Evolutionary conservation across 1,140 invertebrate genomes (phyloP).

Genomic region (Bombus confusus): DNA sequence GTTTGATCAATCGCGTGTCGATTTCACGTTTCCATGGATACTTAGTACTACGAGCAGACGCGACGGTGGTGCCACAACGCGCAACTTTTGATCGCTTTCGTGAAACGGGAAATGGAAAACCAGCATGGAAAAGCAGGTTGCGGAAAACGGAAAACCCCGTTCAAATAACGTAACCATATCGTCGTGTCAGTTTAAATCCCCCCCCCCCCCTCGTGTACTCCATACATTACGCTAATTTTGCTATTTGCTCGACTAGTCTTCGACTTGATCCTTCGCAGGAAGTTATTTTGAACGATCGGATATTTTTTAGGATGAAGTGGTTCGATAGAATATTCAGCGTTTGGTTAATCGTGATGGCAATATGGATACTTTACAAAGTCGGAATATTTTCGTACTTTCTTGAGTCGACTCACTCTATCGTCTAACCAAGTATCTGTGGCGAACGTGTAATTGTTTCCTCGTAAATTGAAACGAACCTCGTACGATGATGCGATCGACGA

Average conservation of each 20-base stretch:
- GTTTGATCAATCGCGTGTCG: constrained; percentile 67
- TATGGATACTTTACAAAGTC: constrained; percentile 8
- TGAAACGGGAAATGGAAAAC: background rate
- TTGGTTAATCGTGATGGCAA: background rate
- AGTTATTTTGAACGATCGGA: background rate
- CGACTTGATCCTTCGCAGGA: background rate
- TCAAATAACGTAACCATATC: background rate
- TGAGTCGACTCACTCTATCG: background rate
- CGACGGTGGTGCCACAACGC: background rate
- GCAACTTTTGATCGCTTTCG: background rate
- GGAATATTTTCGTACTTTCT: background rate
- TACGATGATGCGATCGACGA: too few relatives aligned
- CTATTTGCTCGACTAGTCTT: background rate
- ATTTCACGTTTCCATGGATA: background rate
- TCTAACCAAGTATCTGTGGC: too few relatives aligned
- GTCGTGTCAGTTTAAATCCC: background rate
- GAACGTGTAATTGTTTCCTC: background rate
- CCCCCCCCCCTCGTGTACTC: background rate
- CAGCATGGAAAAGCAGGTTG: background rate
- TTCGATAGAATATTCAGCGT: constrained; percentile 57
- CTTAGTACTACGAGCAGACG: background rate
- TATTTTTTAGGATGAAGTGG: constrained; percentile 70
- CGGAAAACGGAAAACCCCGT: background rate
- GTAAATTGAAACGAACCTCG: background rate
- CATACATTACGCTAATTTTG: background rate